Percentiles rank a stretch among this genome's conserved stretches.
Evolutionary conservation across 2,797 vertebrate genomes (phyloP).

Genomic region (Muraenolepis orangiensis): DNA sequence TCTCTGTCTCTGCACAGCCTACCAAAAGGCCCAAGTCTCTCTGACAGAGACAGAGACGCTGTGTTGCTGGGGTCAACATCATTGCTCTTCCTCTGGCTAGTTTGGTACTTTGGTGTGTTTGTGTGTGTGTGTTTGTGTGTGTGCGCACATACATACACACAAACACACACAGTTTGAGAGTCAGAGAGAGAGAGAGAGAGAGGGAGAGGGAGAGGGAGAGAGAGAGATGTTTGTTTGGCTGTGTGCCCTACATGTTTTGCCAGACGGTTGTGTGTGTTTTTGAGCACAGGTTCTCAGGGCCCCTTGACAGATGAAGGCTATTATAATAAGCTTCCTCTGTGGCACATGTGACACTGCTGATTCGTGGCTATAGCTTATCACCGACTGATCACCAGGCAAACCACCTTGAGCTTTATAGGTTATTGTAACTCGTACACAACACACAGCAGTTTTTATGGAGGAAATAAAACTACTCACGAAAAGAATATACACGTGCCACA

Average conservation of each 20-base stretch:
- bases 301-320: too few relatives aligned
- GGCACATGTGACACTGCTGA: too few relatives aligned
- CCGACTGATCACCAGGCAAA: too few relatives aligned
- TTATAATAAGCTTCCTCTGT: too few relatives aligned
- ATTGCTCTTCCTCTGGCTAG: conserved; percentile 80
- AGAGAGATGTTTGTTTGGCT: conserved; percentile 2
- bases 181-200: conserved; percentile 10
- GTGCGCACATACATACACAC: conserved; percentile 1
- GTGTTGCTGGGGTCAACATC: conserved; percentile 80
- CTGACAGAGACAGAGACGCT: conserved; percentile 83
- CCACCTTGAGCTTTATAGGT: too few relatives aligned
- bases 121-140: conserved; percentile 25
- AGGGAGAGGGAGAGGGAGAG: conserved; percentile 24
- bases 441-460: too few relatives aligned
- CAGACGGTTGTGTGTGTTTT: too few relatives aligned
- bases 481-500: too few relatives aligned
- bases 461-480: too few relatives aligned
- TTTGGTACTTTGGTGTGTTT: conserved; percentile 38
- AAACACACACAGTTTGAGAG: conserved; percentile 19
- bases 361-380: too few relatives aligned
- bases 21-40: conserved; percentile 72
- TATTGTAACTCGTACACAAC: too few relatives aligned
- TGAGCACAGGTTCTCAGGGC: too few relatives aligned
- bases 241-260: conserved; percentile 6
- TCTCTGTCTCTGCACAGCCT: conserved; percentile 48